Evolutionary conservation across 2,888 invertebrate genomes (phyloP).

Genomic region (Stramonita haemastoma): DNA sequence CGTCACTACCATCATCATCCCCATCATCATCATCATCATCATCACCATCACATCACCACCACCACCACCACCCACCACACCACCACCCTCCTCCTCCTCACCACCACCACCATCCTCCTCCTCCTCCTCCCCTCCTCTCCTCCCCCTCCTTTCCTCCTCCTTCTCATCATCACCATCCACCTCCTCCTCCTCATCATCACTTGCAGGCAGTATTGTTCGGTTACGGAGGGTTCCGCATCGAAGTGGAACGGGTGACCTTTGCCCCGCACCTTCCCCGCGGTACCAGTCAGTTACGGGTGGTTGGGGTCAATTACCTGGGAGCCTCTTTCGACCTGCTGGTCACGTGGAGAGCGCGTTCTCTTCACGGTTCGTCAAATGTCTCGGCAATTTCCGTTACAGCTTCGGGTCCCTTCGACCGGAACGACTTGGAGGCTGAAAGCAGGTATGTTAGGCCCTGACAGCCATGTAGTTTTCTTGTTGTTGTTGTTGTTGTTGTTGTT

Average conservation of each 20-base stretch:
- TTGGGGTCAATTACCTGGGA: conserved; percentile 44
- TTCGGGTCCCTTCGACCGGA: background rate
- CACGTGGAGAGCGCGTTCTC: background rate
- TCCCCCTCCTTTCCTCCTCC: background rate
- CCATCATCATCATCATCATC: background rate
- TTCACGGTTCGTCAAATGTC: background rate
- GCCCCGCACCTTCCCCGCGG: conserved; percentile 63
- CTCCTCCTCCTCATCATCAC: background rate
- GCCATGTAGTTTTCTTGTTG: no score
- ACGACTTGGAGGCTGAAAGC: conserved; percentile 8
- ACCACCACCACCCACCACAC: background rate
- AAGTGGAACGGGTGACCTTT: conserved; percentile 50
- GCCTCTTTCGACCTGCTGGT: conserved; percentile 29
- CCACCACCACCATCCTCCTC: background rate
- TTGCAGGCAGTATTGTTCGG: conserved; percentile 74
- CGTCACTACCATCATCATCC: background rate
- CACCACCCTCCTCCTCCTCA: background rate
- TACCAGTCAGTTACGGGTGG: conserved; percentile 40
- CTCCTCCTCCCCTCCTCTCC: background rate
- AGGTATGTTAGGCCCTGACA: background rate
- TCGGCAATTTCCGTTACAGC: background rate
- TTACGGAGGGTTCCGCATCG: conserved; percentile 73
- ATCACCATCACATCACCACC: background rate
- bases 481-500: no score
- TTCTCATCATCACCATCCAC: background rate